Percentiles rank a stretch among this genome's conserved stretches.
phyloP scores from a whole-genome alignment of 2,797 vertebrate genomes.

The Pteronotus mesoamericanus region DNA sequence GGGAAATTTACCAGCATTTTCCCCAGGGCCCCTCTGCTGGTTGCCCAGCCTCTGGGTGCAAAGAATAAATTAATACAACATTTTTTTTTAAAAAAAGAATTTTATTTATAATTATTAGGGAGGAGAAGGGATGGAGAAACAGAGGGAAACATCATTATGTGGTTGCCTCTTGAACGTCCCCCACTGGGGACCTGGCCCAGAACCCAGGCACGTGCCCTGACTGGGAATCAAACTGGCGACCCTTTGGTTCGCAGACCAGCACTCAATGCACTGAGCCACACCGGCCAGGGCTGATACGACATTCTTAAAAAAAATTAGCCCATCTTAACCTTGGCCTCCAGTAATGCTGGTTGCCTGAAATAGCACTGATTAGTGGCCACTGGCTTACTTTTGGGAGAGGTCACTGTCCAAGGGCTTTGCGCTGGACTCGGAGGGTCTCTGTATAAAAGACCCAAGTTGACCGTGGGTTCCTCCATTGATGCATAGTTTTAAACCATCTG shows the following conservation, averaged over 20 bases:
- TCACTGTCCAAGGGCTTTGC: neutral
- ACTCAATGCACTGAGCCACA: no score
- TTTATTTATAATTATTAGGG: no score
- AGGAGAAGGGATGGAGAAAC: no score
- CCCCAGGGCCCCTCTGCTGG: neutral
- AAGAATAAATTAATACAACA: neutral
- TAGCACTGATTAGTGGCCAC: neutral
- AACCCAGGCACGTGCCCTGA: no score
- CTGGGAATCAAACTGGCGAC: no score
- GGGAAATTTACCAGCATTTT: neutral
- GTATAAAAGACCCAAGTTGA: neutral
- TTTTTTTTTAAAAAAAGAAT: no score
- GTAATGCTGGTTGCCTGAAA: neutral
- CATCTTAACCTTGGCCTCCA: neutral
- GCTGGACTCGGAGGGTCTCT: neutral
- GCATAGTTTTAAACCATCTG: neutral
- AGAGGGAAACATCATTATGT: no score
- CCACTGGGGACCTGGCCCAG: no score
- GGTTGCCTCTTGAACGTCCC: no score
- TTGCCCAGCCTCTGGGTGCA: neutral
- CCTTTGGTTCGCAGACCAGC: no score
- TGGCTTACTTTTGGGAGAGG: neutral
- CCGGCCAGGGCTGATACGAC: no score
- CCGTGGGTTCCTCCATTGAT: neutral
- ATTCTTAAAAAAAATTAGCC: neutral